A percentile compares a stretch with the other conserved stretches of the same genome.
Conservation (phyloP, 2,888 invertebrate species). For the Agrotis clavis region DNA sequence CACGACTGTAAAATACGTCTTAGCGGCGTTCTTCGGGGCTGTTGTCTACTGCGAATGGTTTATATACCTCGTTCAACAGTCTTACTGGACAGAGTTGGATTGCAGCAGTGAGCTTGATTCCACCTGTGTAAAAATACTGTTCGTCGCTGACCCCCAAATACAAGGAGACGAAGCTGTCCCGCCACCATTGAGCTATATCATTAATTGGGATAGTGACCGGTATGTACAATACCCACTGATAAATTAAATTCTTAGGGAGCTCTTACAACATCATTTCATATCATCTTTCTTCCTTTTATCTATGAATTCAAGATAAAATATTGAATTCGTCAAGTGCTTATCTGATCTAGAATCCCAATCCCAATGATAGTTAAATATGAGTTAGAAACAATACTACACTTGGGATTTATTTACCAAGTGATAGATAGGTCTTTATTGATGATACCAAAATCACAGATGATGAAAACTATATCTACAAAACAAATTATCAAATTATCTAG, state of each 20-base stretch:
- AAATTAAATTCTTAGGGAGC: background rate
- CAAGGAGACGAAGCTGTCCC: slow-evolving; percentile 95
- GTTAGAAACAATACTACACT: too few species aligned
- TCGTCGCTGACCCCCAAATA: slow-evolving; percentile 98
- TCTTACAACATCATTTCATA: slow-evolving; percentile 14
- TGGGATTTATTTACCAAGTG: background rate
- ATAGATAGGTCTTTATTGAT: background rate
- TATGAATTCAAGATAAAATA: slow-evolving; percentile 25
- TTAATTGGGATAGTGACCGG: slow-evolving; percentile 97
- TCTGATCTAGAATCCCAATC: slow-evolving; percentile 20
- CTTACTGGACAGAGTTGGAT: slow-evolving; percentile 84
- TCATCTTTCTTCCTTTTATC: slow-evolving; percentile 19
- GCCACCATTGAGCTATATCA: slow-evolving; percentile 92
- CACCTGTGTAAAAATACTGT: slow-evolving; percentile 92
- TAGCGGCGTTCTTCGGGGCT: slow-evolving; percentile 74
- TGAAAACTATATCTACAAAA: too few species aligned
- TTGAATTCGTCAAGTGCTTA: slow-evolving; percentile 16
- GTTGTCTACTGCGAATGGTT: slow-evolving; percentile 91
- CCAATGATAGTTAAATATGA: background rate
- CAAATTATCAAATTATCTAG: too few species aligned
- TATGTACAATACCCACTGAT: slow-evolving; percentile 76
- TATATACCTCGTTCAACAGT: slow-evolving; percentile 83
- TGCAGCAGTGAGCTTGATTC: slow-evolving; percentile 86
- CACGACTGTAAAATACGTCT: slow-evolving; percentile 78
- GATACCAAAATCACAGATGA: too few species aligned